Base-by-base conservation (phyloP, 1,140 invertebrate species). In the Littorina saxatilis region DNA sequence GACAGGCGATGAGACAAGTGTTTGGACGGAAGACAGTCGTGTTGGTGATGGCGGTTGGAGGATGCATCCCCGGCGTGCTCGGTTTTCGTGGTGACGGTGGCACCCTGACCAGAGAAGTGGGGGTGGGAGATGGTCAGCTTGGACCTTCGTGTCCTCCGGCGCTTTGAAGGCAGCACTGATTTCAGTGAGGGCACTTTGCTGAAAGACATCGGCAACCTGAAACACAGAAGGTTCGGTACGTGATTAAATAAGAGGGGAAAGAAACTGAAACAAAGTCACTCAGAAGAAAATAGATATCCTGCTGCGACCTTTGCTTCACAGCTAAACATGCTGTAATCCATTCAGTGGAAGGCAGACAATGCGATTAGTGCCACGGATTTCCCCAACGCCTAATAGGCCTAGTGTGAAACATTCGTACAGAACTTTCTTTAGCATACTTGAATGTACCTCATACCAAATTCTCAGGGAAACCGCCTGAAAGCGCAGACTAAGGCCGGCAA, bases 21-120 rank as follows among this genome's bases (percentile, higher is more conserved):
- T 43, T 37, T 72, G 37, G 68, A 43, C 68, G 35, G 68, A 20
- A 37, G 40, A 72, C 7, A 47, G 43, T 9, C 29, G 61, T 63
- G 61, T 11, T 32, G 61, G 13, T 63, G 61, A 63, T 2, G n/a
- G 27, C 23, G 55, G 23, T 11, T 5, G 55, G n/a, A 58, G 13
- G 66, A 11, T 7, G 66, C 35, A 40, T 13, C 13, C 15, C 13
- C 66, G 39, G 35, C 37, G 61, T 32, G 39, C 32, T 32, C 37
- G 23, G 23, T 9, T 39, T 39, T 7, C 40, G 3, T 5, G 40
- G 50, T n/a, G 13, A 68, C 23, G 13, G 66, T 68, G 40, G 70
- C 70, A 1, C 70, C 70, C 9, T 27, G 39, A 2, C 70, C 70
- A 2, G 70, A 73, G 70, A 73, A 73, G 43, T 73, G 70, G 20